Evolutionary conservation across 2,888 invertebrate species (phyloP), one percentile per base, ranked within the genome.

Genomic region (Ischnura elegans): DNA sequence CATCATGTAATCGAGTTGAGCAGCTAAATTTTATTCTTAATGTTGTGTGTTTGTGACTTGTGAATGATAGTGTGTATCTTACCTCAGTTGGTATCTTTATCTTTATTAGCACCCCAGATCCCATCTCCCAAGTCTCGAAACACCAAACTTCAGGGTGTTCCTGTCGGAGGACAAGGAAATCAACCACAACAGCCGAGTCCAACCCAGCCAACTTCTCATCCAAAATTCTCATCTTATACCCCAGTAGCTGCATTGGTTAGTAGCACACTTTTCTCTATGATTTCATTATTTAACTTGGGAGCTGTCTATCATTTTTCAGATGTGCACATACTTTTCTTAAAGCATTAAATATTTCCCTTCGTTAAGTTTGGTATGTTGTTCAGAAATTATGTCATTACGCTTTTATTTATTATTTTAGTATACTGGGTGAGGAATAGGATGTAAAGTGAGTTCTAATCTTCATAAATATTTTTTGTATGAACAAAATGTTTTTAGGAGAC

Each of bases 81-180:
- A 93, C 51, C 25, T 46, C n/a, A 16, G 25, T 93, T 93, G 51
- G 51, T 55, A 85, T 76, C 87, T 66, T 94, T 47, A 19, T 85
- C 29, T 84, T 93, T 93, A 51, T 86, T 94, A 94, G 94, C 94
- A 66, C 94, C 94, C 16, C 94, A 94, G 87, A 94, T 94, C 46
- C 94, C 94, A 47, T 94, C 95, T 16, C 95, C 94, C 29, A 94
- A 95, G 87, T 94, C 94, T n/a, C 94, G 94, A 46, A 94, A 94
- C 93, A 93, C 94, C 42, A 94, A 94, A 93, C 94, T 94, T 87
- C 94, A 94, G 43, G 87, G 87, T 87, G 55, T 51, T 42, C 87
- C 87, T 42, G 86, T 43, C n/a, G 86, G 86, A 86, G 90, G 90
- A 43, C 86, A 86, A 46, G 86, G 94, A 45, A 94, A 94, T 76